These are phyloP conservation scores for Passer domesticus DNA, from an alignment of 2,113 vertebrate genomes.

Conservation along the genomic window DNA sequence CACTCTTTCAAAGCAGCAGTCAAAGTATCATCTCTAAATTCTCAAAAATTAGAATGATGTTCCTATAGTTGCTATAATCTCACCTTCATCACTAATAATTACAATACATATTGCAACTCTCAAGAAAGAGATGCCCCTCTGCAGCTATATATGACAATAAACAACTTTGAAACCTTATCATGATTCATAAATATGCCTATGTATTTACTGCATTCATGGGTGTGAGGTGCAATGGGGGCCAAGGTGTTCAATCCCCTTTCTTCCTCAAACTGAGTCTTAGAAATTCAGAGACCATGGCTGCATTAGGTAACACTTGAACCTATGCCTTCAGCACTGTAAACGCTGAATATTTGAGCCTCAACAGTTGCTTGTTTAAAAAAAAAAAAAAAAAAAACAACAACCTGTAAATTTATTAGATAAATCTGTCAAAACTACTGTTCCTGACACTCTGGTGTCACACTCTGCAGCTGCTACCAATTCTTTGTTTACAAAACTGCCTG, in stretches of 20 bases:
- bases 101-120: background rate
- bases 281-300: background rate
- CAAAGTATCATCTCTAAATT: background rate
- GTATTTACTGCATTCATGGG: background rate
- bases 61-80: background rate
- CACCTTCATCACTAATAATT: background rate
- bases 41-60: background rate
- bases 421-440: background rate
- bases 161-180: background rate
- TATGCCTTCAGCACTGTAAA: background rate
- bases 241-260: background rate
- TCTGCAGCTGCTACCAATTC: background rate
- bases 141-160: background rate
- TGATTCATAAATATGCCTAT: background rate
- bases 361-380: background rate
- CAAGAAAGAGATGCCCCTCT: background rate
- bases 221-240: background rate
- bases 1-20: background rate
- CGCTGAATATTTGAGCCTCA: background rate
- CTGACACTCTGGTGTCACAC: background rate
- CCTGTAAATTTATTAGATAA: background rate
- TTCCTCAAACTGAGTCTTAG: background rate
- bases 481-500: background rate
- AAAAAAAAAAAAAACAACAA: background rate
- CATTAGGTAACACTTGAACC: background rate